phyloP scores from a whole-genome alignment of 2,888 invertebrate species.

The Apamea epomidion region DNA sequence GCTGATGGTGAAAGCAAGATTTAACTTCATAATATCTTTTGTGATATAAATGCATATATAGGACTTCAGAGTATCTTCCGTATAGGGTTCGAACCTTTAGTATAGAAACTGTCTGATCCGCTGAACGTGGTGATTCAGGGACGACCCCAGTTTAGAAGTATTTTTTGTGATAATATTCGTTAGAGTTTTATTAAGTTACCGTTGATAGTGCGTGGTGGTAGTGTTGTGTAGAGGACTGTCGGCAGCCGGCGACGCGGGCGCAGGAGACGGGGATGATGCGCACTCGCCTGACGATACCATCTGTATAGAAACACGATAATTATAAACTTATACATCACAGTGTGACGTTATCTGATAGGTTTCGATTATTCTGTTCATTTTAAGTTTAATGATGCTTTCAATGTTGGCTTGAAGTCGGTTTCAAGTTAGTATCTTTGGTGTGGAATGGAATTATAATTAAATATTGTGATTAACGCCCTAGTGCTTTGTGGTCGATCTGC shows the following conservation, averaged over 20 bases:
- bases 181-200: constrained; percentile 76
- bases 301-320: constrained; percentile 62
- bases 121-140: no score
- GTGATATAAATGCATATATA: no score
- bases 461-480: no score
- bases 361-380: not conserved
- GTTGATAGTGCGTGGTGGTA: constrained; percentile 90
- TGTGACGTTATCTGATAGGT: not conserved
- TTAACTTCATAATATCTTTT: no score
- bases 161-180: not conserved
- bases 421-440: not conserved
- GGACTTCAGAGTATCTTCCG: no score
- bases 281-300: constrained; percentile 80
- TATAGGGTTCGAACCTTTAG: no score
- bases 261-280: constrained; percentile 73
- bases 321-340: not conserved
- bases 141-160: not conserved
- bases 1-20: no score
- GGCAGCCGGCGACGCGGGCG: constrained; percentile 79
- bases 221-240: constrained; percentile 91
- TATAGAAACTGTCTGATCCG: no score
- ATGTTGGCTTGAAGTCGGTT: not conserved
- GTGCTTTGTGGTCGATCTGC: not conserved
- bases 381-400: not conserved
- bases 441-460: no score